A percentile compares a stretch with the other conserved stretches of the same genome.
Evolutionary conservation across 1,140 invertebrate species (phyloP).

Genomic region (Apolygus lucorum): DNA sequence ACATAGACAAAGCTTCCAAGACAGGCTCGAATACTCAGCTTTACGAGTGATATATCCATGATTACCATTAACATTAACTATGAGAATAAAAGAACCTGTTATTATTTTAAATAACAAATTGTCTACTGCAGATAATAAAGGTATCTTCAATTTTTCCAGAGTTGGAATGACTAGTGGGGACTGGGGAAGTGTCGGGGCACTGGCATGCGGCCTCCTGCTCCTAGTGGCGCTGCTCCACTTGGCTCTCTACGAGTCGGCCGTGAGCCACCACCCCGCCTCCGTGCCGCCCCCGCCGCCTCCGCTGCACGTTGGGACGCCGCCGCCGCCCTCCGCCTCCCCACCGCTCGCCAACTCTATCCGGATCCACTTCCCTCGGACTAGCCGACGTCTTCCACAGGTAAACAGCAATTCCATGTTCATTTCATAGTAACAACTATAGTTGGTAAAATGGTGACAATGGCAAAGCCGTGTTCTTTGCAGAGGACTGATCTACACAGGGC

Average conservation of each 20-base stretch:
- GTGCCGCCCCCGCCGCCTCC: slow-evolving; percentile 7
- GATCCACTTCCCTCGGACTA: slow-evolving; percentile 44
- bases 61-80: no score
- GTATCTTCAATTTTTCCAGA: no score
- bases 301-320: not conserved
- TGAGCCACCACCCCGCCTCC: slow-evolving; percentile 22
- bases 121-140: no score
- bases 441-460: no score
- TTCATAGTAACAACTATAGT: no score
- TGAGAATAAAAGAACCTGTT: no score
- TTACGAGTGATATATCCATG: no score
- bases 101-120: no score
- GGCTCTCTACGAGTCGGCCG: slow-evolving; percentile 28
- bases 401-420: not conserved
- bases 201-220: slow-evolving; percentile 9
- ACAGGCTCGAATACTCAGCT: no score
- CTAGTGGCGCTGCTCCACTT: slow-evolving; percentile 23
- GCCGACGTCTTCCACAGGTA: slow-evolving; percentile 48
- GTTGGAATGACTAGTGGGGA: slow-evolving; percentile 12
- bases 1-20: no score
- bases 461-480: no score
- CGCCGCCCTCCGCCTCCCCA: slow-evolving; percentile 8
- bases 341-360: slow-evolving; percentile 39
- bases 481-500: no score
- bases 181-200: slow-evolving; percentile 20